A percentile compares a stretch with the other conserved stretches of the same genome.
Conservation (phyloP, 2,797 vertebrate species). For the Chaetodon trifasciatus region DNA sequence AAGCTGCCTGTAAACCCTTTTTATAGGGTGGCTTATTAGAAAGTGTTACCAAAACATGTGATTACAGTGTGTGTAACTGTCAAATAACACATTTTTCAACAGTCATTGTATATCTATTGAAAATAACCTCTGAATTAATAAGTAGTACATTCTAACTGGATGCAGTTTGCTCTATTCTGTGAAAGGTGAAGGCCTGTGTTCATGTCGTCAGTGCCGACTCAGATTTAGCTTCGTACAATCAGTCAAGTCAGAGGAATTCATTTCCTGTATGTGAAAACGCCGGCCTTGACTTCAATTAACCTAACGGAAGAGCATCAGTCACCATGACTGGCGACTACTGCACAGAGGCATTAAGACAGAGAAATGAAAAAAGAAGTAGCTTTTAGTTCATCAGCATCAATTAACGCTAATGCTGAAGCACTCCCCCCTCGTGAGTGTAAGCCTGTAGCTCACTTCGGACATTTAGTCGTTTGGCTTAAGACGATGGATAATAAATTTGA, state of each 20-base stretch:
- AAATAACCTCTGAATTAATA: not conserved
- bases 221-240: not conserved
- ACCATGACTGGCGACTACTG: slow-evolving; percentile 32
- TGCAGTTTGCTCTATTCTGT: not conserved
- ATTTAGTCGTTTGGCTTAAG: slow-evolving; percentile 34
- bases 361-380: slow-evolving; percentile 37
- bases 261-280: slow-evolving; percentile 19
- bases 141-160: not conserved
- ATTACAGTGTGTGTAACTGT: no score
- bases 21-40: no score
- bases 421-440: slow-evolving; percentile 33
- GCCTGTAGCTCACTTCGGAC: slow-evolving; percentile 27
- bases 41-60: no score
- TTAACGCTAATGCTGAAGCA: slow-evolving; percentile 38
- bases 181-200: not conserved
- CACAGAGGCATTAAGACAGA: slow-evolving; percentile 33
- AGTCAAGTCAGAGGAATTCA: not conserved
- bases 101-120: not conserved
- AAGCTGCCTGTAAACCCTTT: no score
- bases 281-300: slow-evolving; percentile 34
- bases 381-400: slow-evolving; percentile 53
- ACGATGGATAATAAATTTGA: slow-evolving; percentile 22
- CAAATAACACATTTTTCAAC: no score
- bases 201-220: not conserved
- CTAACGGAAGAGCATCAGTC: slow-evolving; percentile 45